Evolutionary conservation across 2,888 invertebrate species (phyloP).

Genomic region (Drepanosiphum platanoidis): DNA sequence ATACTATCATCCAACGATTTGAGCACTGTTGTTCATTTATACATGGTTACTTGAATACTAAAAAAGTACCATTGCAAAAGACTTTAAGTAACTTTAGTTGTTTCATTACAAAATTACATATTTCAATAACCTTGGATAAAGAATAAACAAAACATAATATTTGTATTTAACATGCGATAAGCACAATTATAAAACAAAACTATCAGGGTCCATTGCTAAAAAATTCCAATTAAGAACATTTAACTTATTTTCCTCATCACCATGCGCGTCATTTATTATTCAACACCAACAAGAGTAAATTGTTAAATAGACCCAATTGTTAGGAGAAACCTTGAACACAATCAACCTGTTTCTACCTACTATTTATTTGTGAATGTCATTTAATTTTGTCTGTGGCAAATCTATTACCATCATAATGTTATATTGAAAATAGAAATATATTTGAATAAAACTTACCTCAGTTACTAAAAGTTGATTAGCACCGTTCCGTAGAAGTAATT

Average conservation of each 20-base stretch:
- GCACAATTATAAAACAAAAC: slow-evolving; percentile 29
- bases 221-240: slow-evolving; percentile 49
- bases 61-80: not conserved
- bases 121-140: slow-evolving; percentile 32
- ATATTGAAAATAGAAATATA: slow-evolving; percentile 1
- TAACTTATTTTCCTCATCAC: slow-evolving; percentile 31
- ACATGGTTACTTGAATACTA: not conserved
- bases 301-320: slow-evolving; percentile 49
- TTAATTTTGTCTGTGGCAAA: slow-evolving; percentile 24
- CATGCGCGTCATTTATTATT: slow-evolving; percentile 36
- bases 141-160: slow-evolving; percentile 7
- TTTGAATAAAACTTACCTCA: slow-evolving; percentile 74
- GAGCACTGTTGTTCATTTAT: no score
- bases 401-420: not conserved
- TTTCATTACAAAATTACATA: not conserved
- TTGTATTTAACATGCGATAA: slow-evolving; percentile 1
- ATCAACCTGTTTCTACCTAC: slow-evolving; percentile 50
- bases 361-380: slow-evolving; percentile 29
- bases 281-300: slow-evolving; percentile 53
- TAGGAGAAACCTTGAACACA: slow-evolving; percentile 49
- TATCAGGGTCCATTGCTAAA: slow-evolving; percentile 38
- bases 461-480: slow-evolving; percentile 97
- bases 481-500: slow-evolving; percentile 87
- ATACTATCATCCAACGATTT: no score
- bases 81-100: not conserved